Evolutionary conservation across 2,888 invertebrate genomes (phyloP), one percentile per base, ranked within the genome.

Genomic region (Drosophila formosana): DNA sequence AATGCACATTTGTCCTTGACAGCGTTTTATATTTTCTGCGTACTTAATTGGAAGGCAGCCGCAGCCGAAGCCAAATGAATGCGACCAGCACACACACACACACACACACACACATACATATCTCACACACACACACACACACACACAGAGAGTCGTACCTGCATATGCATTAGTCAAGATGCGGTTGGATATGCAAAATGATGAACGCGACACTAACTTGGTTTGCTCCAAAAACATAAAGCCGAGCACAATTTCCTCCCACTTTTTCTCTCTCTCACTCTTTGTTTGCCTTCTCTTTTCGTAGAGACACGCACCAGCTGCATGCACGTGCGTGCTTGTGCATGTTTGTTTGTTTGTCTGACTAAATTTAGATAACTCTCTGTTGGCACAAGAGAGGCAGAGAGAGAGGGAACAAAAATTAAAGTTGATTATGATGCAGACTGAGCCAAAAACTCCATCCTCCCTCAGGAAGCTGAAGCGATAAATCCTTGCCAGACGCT

Each of bases 1-100:
- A 88, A 86, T 83, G 82, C 82, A 80, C 88, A 86, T 88, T 86
- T 85, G 85, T 86, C 85, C 85, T 86, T 86, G 88, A 82, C 88
- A 88, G 88, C 72, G 69, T 86, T 87, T 86, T 75, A 81, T 83
- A 81, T 80, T 72, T 56, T 72, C 68, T 85, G 74, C 86, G 76
- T 86, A 88, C 83, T 83, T 88, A 86, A 86, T 86, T 86, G 88
- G 88, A 67, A 79, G 78, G 62, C 58, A 61, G 70, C 66, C 23
- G 61, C 37, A 57, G 37, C 47, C 53, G 61, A 61, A 68, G 58
- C 53, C 72, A 66, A 66, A 70, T 49, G 72, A 74, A 76, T 82
- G 69, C 74, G 75, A 68, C 60, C 60, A 76, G 58, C 49, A 65
- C 43, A 18, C 49, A 55, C 56, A 61, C 13, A 61, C 13, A 41